phyloP scores from a whole-genome alignment of 2,888 invertebrate genomes.

The Diplazon laetatorius region DNA sequence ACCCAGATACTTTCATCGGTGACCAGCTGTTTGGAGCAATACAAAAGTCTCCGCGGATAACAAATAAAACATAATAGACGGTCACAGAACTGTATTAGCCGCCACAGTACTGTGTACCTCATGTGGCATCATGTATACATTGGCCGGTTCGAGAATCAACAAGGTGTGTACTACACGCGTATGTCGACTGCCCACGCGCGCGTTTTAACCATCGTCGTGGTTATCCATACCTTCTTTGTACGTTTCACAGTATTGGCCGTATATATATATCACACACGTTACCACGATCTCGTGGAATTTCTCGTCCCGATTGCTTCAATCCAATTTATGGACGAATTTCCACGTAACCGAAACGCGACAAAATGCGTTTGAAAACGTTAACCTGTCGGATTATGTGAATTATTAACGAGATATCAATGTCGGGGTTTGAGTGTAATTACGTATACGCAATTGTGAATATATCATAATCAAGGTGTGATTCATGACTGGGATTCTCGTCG shows the following conservation, averaged over 20 bases:
- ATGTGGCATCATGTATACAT: constrained; percentile 16
- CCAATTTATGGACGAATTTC: constrained; percentile 60
- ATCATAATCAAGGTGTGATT: constrained; percentile 62
- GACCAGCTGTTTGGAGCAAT: no score
- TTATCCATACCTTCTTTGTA: constrained; percentile 51
- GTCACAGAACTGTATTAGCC: constrained; percentile 16
- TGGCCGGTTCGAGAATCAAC: constrained; percentile 52
- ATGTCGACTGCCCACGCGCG: constrained; percentile 64
- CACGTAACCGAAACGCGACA: constrained; percentile 19
- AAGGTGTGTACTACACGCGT: constrained; percentile 62
- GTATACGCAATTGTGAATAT: constrained; percentile 54
- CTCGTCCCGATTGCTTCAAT: constrained; percentile 52
- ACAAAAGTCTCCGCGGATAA: constrained; percentile 12
- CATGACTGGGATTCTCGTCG: constrained; percentile 42
- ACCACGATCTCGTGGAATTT: constrained; percentile 33
- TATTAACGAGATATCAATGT: constrained; percentile 54
- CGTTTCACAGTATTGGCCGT: constrained; percentile 32
- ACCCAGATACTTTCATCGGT: no score
- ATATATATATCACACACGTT: constrained; percentile 38
- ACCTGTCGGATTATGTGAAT: constrained; percentile 49
- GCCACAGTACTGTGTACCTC: constrained; percentile 15
- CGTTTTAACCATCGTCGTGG: constrained; percentile 59
- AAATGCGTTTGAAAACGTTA: constrained; percentile 15
- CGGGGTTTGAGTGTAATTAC: constrained; percentile 52
- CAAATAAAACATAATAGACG: constrained; percentile 45